phyloP scores from a whole-genome alignment of 2,113 vertebrate genomes.

The Pipa parva region DNA sequence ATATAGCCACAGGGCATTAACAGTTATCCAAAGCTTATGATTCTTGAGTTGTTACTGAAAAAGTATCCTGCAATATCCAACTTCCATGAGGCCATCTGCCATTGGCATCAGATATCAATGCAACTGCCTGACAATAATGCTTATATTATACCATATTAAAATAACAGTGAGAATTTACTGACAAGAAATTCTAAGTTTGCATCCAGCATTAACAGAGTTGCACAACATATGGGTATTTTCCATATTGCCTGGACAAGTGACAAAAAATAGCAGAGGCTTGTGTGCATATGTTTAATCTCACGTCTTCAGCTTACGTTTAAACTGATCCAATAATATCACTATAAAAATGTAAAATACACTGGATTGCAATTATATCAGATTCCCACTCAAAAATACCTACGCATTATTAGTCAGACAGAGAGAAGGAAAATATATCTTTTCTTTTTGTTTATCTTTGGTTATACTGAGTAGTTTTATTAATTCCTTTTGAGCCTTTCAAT shows the following conservation, averaged over 20 bases:
- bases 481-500: constrained; percentile 22
- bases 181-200: no score
- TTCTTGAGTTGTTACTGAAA: no score
- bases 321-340: not conserved
- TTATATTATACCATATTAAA: no score
- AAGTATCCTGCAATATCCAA: no score
- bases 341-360: not conserved
- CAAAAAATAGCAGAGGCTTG: not conserved
- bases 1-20: no score
- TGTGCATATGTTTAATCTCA: not conserved
- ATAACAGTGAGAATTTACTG: no score
- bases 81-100: no score
- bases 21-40: no score
- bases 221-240: not conserved
- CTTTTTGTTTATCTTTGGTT: not conserved
- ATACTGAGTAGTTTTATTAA: not conserved
- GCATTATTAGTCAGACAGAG: constrained; percentile 26
- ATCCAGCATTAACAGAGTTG: no score
- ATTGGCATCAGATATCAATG: no score
- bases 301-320: not conserved
- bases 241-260: not conserved
- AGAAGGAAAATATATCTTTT: not conserved
- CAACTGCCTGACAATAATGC: no score
- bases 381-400: constrained; percentile 33
- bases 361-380: not conserved